Percentiles rank a stretch among this genome's conserved stretches.
Evolutionary conservation across 2,888 invertebrate species (phyloP).

Genomic region (Phrixothrix hirtus): DNA sequence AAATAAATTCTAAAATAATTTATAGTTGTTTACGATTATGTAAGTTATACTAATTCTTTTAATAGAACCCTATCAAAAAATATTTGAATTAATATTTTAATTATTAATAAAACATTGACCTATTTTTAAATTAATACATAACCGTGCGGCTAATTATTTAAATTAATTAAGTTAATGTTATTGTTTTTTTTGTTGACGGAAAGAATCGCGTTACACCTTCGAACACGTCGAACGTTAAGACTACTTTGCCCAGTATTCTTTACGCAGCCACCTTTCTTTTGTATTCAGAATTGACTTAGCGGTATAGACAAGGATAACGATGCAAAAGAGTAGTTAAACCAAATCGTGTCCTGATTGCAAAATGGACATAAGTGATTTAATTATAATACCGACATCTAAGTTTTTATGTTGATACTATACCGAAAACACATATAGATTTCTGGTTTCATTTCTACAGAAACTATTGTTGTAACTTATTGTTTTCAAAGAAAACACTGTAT

Average conservation of each 20-base stretch:
- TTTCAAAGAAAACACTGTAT: too few relatives aligned
- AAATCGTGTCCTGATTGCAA: background rate
- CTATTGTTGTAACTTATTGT: background rate
- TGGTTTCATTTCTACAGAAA: background rate
- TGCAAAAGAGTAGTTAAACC: constrained; percentile 12
- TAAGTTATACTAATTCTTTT: too few relatives aligned
- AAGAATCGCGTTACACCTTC: too few relatives aligned
- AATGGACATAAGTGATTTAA: background rate
- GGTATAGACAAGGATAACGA: constrained; percentile 21
- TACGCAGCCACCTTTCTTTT: constrained; percentile 24
- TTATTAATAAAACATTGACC: too few relatives aligned
- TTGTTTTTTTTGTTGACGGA: too few relatives aligned
- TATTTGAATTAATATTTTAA: background rate
- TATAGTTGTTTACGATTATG: too few relatives aligned
- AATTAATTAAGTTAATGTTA: too few relatives aligned
- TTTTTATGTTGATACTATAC: background rate
- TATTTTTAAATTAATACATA: too few relatives aligned
- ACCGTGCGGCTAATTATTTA: too few relatives aligned
- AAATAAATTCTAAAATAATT: too few relatives aligned
- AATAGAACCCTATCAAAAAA: background rate
- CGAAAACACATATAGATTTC: background rate
- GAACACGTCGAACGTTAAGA: constrained; percentile 13
- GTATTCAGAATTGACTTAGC: constrained; percentile 22
- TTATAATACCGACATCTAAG: background rate
- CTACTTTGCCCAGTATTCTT: constrained; percentile 23